Evolutionary conservation across 1,140 invertebrate species (phyloP).

Genomic region (Lethrus apterus): DNA sequence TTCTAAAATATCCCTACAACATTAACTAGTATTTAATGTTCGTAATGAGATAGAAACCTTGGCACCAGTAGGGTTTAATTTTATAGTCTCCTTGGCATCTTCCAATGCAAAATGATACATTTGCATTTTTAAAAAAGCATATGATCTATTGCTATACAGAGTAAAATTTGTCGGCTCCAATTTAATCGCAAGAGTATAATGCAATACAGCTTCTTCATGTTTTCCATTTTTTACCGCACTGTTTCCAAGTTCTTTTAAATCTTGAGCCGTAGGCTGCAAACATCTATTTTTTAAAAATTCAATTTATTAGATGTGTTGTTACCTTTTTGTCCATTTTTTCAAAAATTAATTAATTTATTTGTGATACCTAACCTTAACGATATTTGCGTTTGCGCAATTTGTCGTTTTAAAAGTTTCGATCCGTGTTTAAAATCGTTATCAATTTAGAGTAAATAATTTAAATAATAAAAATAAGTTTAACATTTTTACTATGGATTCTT

Average conservation of each 20-base stretch:
- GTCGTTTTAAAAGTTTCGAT: too few species aligned
- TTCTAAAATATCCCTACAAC: conserved; percentile 67
- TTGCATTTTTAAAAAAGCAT: conserved; percentile 68
- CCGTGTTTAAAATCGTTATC: too few species aligned
- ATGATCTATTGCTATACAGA: conserved; percentile 72
- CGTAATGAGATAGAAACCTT: conserved; percentile 50
- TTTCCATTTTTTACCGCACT: conserved; percentile 65
- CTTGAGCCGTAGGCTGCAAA: conserved; percentile 29
- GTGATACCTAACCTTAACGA: too few species aligned
- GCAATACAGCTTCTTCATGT: conserved; percentile 66
- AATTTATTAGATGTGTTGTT: too few species aligned
- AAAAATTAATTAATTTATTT: too few species aligned
- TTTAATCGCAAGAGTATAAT: conserved; percentile 75
- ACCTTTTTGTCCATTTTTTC: too few species aligned
- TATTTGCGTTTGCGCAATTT: too few species aligned
- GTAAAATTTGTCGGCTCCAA: conserved; percentile 62
- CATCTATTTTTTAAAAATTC: background rate
- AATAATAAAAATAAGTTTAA: too few species aligned
- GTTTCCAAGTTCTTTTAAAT: conserved; percentile 66
- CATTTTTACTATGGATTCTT: too few species aligned
- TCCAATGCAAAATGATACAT: conserved; percentile 69
- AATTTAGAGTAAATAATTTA: too few species aligned
- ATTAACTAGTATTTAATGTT: conserved; percentile 5
- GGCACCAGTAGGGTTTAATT: conserved; percentile 68
- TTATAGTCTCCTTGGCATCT: conserved; percentile 70